A percentile compares a stretch with the other conserved stretches of the same genome.
These are phyloP conservation scores for Acronicta psi DNA, from an alignment of 2,888 invertebrate species.

Conservation along the genomic window DNA sequence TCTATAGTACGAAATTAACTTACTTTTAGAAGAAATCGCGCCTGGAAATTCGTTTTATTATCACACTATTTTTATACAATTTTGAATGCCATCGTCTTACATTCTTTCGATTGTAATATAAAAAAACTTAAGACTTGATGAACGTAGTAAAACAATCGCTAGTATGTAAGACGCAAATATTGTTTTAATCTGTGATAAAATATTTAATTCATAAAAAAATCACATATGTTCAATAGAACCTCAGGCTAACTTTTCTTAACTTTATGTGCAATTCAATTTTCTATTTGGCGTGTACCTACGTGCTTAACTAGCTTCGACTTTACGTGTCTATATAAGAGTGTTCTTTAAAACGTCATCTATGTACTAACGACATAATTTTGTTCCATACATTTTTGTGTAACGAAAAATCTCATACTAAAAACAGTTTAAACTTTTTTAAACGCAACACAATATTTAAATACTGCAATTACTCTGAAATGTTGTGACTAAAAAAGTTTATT, in stretches of 20 bases:
- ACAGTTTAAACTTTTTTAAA: too few relatives aligned
- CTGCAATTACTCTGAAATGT: too few relatives aligned
- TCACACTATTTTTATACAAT: conserved; percentile 10
- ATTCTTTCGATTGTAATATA: neutral
- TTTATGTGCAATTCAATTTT: conserved; percentile 31
- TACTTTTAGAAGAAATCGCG: conserved; percentile 41
- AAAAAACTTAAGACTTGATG: too few relatives aligned
- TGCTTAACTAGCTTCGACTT: conserved; percentile 47
- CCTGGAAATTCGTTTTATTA: conserved; percentile 38
- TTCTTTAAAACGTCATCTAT: conserved; percentile 1
- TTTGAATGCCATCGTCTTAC: neutral
- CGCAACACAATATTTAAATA: too few relatives aligned
- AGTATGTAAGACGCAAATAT: conserved; percentile 2
- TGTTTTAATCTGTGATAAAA: neutral
- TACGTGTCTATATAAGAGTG: conserved; percentile 41
- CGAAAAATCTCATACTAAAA: too few relatives aligned
- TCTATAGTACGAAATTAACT: conserved; percentile 54
- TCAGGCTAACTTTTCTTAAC: conserved; percentile 1
- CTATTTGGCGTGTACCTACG: conserved; percentile 53
- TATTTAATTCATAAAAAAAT: neutral
- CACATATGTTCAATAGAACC: neutral
- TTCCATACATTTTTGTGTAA: too few relatives aligned
- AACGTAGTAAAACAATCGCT: neutral
- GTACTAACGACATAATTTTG: conserved; percentile 25
- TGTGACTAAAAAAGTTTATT: too few relatives aligned